Evolutionary conservation across 2,888 invertebrate species (phyloP).

Genomic region (Acleris emargana): DNA sequence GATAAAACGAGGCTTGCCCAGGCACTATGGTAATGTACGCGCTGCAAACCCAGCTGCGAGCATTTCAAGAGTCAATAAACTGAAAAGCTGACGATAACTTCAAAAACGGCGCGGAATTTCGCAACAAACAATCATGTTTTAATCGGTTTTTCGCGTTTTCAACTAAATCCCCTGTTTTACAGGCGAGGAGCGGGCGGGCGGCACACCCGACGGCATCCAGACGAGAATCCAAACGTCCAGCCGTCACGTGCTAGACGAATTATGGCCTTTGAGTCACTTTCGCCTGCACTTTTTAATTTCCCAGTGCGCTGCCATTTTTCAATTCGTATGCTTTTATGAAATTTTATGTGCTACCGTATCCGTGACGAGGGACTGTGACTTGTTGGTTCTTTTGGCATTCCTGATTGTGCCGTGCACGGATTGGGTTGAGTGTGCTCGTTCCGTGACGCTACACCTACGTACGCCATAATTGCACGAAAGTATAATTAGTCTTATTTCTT

Average conservation of each 20-base stretch:
- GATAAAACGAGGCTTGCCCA: no score
- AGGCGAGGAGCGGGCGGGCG: slow-evolving; percentile 46
- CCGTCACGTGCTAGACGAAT: slow-evolving; percentile 73
- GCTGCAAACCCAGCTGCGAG: slow-evolving; percentile 58
- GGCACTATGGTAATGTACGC: slow-evolving; percentile 29
- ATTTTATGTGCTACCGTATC: slow-evolving; percentile 66
- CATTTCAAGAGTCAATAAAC: slow-evolving; percentile 73
- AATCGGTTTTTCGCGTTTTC: slow-evolving; percentile 78
- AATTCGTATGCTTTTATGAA: slow-evolving; percentile 75
- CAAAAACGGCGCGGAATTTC: slow-evolving; percentile 62
- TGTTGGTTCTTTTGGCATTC: slow-evolving; percentile 58
- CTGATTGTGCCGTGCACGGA: slow-evolving; percentile 57
- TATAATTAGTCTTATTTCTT: slow-evolving; percentile 29
- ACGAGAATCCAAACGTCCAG: slow-evolving; percentile 58
- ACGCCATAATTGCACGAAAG: slow-evolving; percentile 29
- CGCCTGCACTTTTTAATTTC: slow-evolving; percentile 74
- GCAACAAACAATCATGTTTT: slow-evolving; percentile 67
- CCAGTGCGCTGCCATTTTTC: slow-evolving; percentile 73
- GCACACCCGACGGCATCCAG: slow-evolving; percentile 53
- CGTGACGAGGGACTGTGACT: slow-evolving; percentile 42
- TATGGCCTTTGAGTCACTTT: slow-evolving; percentile 79
- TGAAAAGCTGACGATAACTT: slow-evolving; percentile 62
- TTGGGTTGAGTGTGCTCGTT: slow-evolving; percentile 28
- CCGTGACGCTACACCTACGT: slow-evolving; percentile 31
- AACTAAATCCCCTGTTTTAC: slow-evolving; percentile 64